phyloP scores from a whole-genome alignment of 2,888 invertebrate genomes.

The Scotopteryx bipunctaria region DNA sequence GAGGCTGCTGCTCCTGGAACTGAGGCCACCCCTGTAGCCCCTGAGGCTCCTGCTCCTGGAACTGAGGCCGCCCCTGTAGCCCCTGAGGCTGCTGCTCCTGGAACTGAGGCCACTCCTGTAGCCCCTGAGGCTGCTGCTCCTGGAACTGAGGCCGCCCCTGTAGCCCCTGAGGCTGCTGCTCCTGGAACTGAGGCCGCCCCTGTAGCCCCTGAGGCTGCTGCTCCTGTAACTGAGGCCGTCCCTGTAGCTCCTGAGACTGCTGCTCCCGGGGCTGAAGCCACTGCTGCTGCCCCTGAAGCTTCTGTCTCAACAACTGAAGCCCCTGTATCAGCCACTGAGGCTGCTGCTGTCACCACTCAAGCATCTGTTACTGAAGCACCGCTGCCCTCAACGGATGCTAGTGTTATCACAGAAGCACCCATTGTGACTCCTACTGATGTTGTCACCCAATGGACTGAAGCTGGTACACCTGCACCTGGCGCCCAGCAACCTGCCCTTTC shows the following conservation, averaged over 20 bases:
- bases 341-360: background rate
- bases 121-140: too few species aligned
- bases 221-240: background rate
- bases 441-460: background rate
- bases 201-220: background rate
- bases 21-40: background rate
- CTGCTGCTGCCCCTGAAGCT: background rate
- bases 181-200: slow-evolving; percentile 2
- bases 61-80: too few species aligned
- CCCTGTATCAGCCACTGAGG: slow-evolving; percentile 5
- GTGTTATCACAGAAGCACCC: too few species aligned
- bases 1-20: background rate
- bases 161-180: slow-evolving; percentile 4
- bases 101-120: too few species aligned
- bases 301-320: slow-evolving; percentile 9
- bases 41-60: background rate
- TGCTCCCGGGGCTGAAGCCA: background rate
- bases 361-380: background rate
- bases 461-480: background rate
- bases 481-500: slow-evolving; percentile 1
- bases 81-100: too few species aligned
- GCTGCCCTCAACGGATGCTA: too few species aligned
- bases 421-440: background rate
- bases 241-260: too few species aligned
- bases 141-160: background rate